Evolutionary conservation across 2,113 vertebrate genomes (phyloP).

Genomic region (Craseonycteris thonglongyai): DNA sequence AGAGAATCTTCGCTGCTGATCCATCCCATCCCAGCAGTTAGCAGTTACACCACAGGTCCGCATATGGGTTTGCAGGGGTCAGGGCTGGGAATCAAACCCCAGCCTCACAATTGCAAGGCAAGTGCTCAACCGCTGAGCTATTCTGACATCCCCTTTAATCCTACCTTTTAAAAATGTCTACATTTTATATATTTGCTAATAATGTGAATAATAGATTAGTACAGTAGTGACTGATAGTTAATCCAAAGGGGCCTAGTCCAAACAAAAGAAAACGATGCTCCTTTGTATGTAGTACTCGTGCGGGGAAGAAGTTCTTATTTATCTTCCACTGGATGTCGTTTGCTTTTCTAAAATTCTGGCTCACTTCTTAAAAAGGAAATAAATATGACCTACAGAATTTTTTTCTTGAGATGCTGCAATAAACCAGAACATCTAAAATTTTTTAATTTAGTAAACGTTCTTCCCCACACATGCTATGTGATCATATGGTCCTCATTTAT

Average conservation of each 20-base stretch:
- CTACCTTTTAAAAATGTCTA: not conserved
- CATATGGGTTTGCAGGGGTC: no score
- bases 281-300: slow-evolving; percentile 31
- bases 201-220: not conserved
- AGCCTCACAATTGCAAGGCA: no score
- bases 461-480: not conserved
- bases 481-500: not conserved
- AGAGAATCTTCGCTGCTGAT: no score
- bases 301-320: slow-evolving; percentile 19
- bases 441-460: slow-evolving; percentile 50
- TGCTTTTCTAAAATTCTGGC: slow-evolving; percentile 43
- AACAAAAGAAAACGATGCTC: not conserved
- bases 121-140: no score
- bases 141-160: no score
- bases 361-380: slow-evolving; percentile 32
- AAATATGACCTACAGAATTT: slow-evolving; percentile 51
- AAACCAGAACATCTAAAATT: slow-evolving; percentile 22
- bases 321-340: not conserved
- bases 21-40: no score
- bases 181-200: not conserved
- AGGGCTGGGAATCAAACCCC: no score
- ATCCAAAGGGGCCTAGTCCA: not conserved
- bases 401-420: slow-evolving; percentile 63
- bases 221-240: not conserved
- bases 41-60: no score